phyloP scores from a whole-genome alignment of 2,888 invertebrate genomes.

The Neria commutata region DNA sequence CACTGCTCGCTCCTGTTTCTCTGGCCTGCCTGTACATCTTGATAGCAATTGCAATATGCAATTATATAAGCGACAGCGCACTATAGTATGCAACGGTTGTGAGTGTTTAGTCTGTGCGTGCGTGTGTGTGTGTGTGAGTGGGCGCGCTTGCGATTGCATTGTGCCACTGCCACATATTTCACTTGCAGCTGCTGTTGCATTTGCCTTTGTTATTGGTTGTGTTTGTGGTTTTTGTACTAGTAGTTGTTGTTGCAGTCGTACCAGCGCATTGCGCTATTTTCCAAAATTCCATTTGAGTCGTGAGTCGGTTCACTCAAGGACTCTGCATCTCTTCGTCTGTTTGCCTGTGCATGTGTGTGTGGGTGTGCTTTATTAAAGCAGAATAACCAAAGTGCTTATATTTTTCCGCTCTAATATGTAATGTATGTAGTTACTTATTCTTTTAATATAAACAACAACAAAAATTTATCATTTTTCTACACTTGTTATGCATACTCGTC shows the following conservation, averaged over 20 bases:
- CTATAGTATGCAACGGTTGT: constrained; percentile 34
- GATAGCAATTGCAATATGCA: too few species aligned
- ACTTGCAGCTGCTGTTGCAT: background rate
- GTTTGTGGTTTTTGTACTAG: too few species aligned
- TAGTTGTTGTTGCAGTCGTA: too few species aligned
- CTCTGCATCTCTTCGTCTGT: background rate
- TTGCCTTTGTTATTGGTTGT: too few species aligned
- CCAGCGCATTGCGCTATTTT: background rate
- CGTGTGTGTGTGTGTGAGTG: constrained; percentile 13
- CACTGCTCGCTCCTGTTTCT: too few species aligned
- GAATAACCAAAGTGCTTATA: background rate
- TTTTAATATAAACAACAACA: background rate
- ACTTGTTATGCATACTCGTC: background rate
- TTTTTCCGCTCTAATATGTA: background rate
- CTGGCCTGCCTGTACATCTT: too few species aligned
- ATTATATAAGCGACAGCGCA: too few species aligned
- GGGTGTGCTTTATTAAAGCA: background rate
- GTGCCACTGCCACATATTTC: background rate
- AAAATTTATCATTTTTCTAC: background rate
- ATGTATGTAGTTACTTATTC: background rate
- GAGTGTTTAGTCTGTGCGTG: background rate
- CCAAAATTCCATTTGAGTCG: background rate
- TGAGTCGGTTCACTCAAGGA: background rate
- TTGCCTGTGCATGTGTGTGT: background rate
- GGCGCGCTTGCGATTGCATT: constrained; percentile 12